Conservation (phyloP, 2,113 vertebrate species). For the Neoarius graeffei region DNA sequence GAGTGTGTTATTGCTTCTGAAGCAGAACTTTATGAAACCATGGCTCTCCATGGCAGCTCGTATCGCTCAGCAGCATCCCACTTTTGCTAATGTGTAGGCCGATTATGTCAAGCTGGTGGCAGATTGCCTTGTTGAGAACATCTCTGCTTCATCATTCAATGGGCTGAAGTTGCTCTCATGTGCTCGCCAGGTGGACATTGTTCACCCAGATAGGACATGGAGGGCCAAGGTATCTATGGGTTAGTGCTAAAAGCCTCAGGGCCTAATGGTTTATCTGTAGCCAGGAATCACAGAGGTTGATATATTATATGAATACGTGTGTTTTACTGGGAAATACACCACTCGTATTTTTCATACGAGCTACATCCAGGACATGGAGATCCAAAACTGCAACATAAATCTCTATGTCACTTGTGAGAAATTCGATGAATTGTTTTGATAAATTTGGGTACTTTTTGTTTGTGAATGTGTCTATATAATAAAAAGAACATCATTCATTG, state of each 20-base stretch:
- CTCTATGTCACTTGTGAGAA: too few species aligned
- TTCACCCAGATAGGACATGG: slow-evolving; percentile 19
- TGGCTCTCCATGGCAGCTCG: neutral
- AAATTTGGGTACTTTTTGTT: too few species aligned
- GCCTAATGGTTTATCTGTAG: neutral
- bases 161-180: slow-evolving; percentile 29
- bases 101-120: slow-evolving; percentile 16
- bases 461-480: too few species aligned
- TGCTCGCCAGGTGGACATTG: neutral
- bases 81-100: slow-evolving; percentile 9
- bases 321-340: too few species aligned
- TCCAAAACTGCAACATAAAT: too few species aligned
- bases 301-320: neutral
- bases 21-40: slow-evolving; percentile 3
- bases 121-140: slow-evolving; percentile 5
- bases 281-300: neutral
- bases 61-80: neutral
- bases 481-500: too few species aligned
- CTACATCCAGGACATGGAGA: too few species aligned
- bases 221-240: neutral
- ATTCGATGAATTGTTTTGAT: too few species aligned
- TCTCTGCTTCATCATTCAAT: slow-evolving; percentile 18
- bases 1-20: slow-evolving; percentile 24
- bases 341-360: too few species aligned
- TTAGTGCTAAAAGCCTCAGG: neutral